Evolutionary conservation across 2,888 invertebrate species (phyloP).

Genomic region (Catocala nupta): DNA sequence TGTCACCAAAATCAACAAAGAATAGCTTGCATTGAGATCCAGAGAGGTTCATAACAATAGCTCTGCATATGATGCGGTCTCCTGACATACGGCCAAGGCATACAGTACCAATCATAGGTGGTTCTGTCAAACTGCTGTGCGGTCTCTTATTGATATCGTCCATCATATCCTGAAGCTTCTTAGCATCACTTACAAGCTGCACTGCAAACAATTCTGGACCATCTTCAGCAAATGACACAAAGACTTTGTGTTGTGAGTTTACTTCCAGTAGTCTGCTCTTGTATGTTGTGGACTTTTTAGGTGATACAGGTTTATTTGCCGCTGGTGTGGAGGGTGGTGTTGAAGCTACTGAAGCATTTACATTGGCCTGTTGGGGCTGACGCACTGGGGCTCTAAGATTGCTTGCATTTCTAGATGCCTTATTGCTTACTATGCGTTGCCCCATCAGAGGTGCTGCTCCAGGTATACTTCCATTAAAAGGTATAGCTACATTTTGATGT

Average conservation of each 20-base stretch:
- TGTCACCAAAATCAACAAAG: slow-evolving; percentile 94
- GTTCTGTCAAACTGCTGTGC: slow-evolving; percentile 88
- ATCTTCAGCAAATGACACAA: slow-evolving; percentile 92
- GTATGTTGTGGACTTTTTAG: slow-evolving; percentile 83
- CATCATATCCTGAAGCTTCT: slow-evolving; percentile 90
- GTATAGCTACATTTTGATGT: slow-evolving; percentile 66
- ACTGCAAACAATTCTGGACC: slow-evolving; percentile 93
- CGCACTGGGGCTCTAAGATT: slow-evolving; percentile 73
- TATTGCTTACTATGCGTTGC: slow-evolving; percentile 73
- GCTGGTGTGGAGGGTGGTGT: slow-evolving; percentile 47
- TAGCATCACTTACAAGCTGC: slow-evolving; percentile 89
- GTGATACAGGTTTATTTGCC: slow-evolving; percentile 63
- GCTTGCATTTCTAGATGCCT: slow-evolving; percentile 70
- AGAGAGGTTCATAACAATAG: slow-evolving; percentile 91
- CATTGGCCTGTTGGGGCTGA: slow-evolving; percentile 67
- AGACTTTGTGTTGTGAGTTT: slow-evolving; percentile 89
- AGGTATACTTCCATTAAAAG: slow-evolving; percentile 71
- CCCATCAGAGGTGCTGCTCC: slow-evolving; percentile 65
- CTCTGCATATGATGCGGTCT: slow-evolving; percentile 91
- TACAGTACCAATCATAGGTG: slow-evolving; percentile 91
- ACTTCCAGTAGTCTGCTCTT: slow-evolving; percentile 82
- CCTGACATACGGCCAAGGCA: slow-evolving; percentile 92
- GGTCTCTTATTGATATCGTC: slow-evolving; percentile 89
- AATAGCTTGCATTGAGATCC: slow-evolving; percentile 92
- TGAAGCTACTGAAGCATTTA: slow-evolving; percentile 33